phyloP scores from a whole-genome alignment of 2,888 invertebrate genomes.

The Lasioglossum calceatum region DNA sequence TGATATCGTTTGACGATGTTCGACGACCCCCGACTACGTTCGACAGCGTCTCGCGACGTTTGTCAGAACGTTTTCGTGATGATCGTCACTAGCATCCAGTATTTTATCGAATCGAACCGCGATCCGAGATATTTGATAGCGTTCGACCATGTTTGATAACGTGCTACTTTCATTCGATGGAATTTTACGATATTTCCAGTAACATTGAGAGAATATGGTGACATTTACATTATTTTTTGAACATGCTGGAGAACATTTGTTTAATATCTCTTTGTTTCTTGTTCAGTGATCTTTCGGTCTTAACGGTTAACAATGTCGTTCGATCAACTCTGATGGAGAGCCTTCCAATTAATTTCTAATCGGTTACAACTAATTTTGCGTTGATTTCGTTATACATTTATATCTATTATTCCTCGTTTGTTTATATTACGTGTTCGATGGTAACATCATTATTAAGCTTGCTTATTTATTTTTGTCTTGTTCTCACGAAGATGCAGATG shows the following conservation, averaged over 20 bases:
- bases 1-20: background rate
- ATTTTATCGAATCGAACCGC: too few species aligned
- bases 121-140: background rate
- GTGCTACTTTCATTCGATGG: background rate
- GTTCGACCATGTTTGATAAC: background rate
- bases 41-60: too few species aligned
- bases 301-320: too few species aligned
- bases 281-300: too few species aligned
- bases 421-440: background rate
- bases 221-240: too few species aligned
- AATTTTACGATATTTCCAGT: too few species aligned
- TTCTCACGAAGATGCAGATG: too few species aligned
- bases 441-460: background rate
- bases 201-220: background rate
- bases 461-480: background rate
- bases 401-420: background rate
- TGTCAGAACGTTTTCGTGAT: background rate
- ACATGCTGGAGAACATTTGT: too few species aligned
- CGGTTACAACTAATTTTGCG: too few species aligned
- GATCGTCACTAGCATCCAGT: background rate
- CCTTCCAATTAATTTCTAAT: conserved; percentile 5
- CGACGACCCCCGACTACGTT: background rate
- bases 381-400: background rate
- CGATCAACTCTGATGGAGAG: too few species aligned
- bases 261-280: too few species aligned